These are phyloP conservation scores for Sebastolobus alascanus DNA, from an alignment of 2,797 vertebrate species.

Conservation along the genomic window DNA sequence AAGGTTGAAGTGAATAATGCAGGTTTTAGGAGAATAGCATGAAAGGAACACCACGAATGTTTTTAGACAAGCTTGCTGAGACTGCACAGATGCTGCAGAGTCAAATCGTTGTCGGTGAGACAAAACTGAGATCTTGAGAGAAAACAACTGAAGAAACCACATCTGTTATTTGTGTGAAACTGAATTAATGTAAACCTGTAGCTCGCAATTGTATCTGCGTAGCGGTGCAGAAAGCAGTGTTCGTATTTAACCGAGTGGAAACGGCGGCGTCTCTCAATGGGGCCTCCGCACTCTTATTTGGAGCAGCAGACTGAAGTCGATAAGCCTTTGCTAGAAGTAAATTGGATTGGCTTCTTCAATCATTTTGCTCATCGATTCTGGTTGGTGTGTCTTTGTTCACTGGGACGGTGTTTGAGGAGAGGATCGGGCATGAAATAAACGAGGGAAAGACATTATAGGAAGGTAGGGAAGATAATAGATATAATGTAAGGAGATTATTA, in stretches of 20 bases:
- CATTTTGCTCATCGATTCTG: constrained; percentile 69
- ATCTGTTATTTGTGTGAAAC: constrained; percentile 27
- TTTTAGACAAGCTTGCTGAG: constrained; percentile 5
- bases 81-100: not conserved
- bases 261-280: constrained; percentile 39
- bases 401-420: constrained; percentile 39
- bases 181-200: constrained; percentile 41
- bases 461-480: not conserved
- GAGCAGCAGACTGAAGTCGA: constrained; percentile 63
- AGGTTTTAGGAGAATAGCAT: not conserved
- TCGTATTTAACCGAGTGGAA: constrained; percentile 59
- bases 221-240: constrained; percentile 51
- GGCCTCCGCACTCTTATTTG: constrained; percentile 53
- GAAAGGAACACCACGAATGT: constrained; percentile 3
- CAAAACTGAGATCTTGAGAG: not conserved
- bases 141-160: constrained; percentile 33
- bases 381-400: constrained; percentile 51
- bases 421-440: constrained; percentile 17
- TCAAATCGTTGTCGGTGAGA: not conserved
- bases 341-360: constrained; percentile 75
- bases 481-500: constrained; percentile 11
- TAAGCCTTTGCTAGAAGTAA: constrained; percentile 66
- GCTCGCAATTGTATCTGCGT: constrained; percentile 28
- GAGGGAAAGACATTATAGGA: not conserved
- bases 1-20: constrained; percentile 4